phyloP scores from a whole-genome alignment of 2,113 vertebrate genomes.

The Seriola quinqueradiata region DNA sequence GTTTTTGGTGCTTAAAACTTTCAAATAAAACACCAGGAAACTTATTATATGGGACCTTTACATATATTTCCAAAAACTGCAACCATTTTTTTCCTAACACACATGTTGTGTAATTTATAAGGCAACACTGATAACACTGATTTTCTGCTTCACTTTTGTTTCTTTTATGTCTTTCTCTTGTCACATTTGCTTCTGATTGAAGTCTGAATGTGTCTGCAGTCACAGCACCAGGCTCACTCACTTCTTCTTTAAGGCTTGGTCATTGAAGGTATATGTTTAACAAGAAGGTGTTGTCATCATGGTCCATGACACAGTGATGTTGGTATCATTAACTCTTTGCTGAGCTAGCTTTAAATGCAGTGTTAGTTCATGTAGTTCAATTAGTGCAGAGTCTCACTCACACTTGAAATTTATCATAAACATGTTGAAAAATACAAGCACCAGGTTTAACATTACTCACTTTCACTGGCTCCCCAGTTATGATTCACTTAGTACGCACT shows the following conservation, averaged over 20 bases:
- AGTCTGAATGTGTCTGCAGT: background rate
- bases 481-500: too few relatives aligned
- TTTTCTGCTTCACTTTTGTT: too few relatives aligned
- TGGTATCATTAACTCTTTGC: background rate
- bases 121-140: too few relatives aligned
- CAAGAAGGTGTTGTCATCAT: conserved; percentile 28
- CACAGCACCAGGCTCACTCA: background rate
- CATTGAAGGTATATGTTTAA: conserved; percentile 32
- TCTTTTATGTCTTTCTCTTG: background rate
- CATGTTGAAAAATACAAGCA: background rate
- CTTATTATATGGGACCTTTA: too few relatives aligned
- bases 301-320: background rate
- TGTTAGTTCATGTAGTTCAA: background rate
- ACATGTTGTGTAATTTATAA: background rate
- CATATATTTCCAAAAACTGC: background rate
- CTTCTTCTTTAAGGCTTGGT: background rate
- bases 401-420: background rate
- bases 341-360: background rate
- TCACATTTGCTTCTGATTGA: background rate
- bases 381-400: background rate
- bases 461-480: too few relatives aligned
- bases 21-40: too few relatives aligned
- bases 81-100: background rate
- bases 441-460: background rate
- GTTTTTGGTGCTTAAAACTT: too few relatives aligned